Base-by-base conservation (phyloP, 2,113 vertebrate species). In the Brienomyrus longianalis region DNA sequence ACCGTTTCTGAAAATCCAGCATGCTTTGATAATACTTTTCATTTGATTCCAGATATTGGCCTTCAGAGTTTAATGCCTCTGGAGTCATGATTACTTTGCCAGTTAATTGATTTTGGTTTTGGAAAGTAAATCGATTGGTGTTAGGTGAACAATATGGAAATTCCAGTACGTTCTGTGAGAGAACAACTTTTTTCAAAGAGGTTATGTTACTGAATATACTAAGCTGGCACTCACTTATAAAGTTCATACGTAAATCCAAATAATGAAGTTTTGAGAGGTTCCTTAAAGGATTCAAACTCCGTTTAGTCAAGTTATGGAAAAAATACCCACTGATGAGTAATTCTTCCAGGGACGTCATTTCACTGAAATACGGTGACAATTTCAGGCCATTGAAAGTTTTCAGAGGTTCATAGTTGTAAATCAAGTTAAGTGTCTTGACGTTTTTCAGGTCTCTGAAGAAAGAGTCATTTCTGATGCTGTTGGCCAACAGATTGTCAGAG, bases 211-310 rank as follows among this genome's bases (percentile, higher is more conserved):
- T 93, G 45, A 97, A 90, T 87, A 92, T 90, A 0, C 77, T 94
- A 23, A 96, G 10, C 86, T 94, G 90, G 74, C 87, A 92, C 5
- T 74, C 51, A 8, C 48, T 90, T 13, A 97, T 96, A 74, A 96
- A 97, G 91, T 97, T 97, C 93, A 96, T 95, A 51, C 95, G 93
- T 50, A 97, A 91, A 39, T 96, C 95, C 9, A 97, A 90, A 0
- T 9, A 88, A 3, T 0, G 90, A 2, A 97, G 93, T 10, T 94
- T 90, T 74, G 89, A 43, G 6, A 97, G 93, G 48, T 92, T 93
- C 35, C 92, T 91, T 74, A 97, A 89, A 88, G 95, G 90, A 1
- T 27, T 11, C 1, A 96, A 31, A 47, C 93, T 94, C 1, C 92
- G 2, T 0, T 3, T 5, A 2, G 95, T 94, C 56, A 97, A 13